Evolutionary conservation across 2,113 vertebrate species (phyloP).

Genomic region (Regulus satrapa): DNA sequence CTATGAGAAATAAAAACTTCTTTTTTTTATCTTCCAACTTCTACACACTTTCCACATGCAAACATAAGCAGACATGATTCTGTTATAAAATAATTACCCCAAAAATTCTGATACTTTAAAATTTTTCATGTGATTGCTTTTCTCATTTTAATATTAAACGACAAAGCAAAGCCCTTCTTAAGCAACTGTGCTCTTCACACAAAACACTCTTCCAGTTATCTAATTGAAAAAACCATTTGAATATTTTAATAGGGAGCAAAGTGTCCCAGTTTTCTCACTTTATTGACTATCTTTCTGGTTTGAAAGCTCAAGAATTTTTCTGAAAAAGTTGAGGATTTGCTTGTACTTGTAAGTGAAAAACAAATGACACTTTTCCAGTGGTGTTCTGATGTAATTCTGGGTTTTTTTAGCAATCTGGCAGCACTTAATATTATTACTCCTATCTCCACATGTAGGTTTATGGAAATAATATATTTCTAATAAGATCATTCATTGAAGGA

Average conservation of each 20-base stretch:
- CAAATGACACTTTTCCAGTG: background rate
- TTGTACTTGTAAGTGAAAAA: background rate
- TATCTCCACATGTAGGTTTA: constrained; percentile 44
- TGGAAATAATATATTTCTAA: constrained; percentile 52
- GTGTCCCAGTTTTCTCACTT: background rate
- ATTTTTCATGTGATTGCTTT: background rate
- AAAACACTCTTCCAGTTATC: background rate
- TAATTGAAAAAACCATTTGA: background rate
- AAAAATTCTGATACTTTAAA: background rate
- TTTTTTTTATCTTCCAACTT: background rate
- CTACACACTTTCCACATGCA: background rate
- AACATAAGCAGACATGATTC: background rate
- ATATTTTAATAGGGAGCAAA: background rate
- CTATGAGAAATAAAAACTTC: background rate
- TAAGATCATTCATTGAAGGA: constrained; percentile 44
- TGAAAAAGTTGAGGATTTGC: background rate
- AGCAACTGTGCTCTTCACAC: background rate
- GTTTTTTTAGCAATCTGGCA: constrained; percentile 42
- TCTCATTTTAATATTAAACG: background rate
- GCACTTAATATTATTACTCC: background rate
- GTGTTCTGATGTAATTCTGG: background rate
- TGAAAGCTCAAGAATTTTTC: background rate
- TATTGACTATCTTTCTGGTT: background rate
- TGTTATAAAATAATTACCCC: background rate
- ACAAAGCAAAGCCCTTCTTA: background rate